Evolutionary conservation across 2,797 vertebrate species (phyloP), one percentile per base, ranked within the genome.

Genomic region (Gobio occitaniae): DNA sequence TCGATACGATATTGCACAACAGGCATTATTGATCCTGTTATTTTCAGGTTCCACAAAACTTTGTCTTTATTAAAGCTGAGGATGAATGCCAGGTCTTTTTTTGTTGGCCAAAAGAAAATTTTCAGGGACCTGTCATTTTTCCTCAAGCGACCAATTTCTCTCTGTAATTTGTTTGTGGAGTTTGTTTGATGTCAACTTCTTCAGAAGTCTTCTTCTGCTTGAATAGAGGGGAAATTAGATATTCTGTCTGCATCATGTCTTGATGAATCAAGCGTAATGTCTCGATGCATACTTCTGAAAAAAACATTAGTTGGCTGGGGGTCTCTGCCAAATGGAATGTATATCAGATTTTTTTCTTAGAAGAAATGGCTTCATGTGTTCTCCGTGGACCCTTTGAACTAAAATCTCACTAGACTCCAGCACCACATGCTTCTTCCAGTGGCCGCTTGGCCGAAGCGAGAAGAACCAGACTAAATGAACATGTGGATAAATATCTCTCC

Each of bases 121-220:
- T 69, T 69, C 25, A 78, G 38, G 10, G 63, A 59, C 44, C 44
- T 79, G 54, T 56, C 83, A 38, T 72, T 38, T 32, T 29, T 79
- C 47, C 32, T 61, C 76, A 50, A 71, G 29, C 44, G 56, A 44
- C 17, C 65, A 59, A 38, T 84, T 79, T 84, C 41, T 70, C 41
- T 71, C 76, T 29, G 25, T 78, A 48, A 82, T 82, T 82, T 19
- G 68, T 63, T 61, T 85, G 17, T 63, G 6, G 29, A 65, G 54
- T 72, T 79, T 63, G 21, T 72, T 84, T 79, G 63, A 83, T 21
- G 76, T 84, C 44, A 70, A n/a, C 56, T 72, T 84, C 66, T 82
- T 70, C 32, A 56, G 66, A 19, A 47, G 21, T 38, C 19, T 47
- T 9, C 71, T 77, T 44, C 59, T 66, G 71, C 81, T 83, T 54